A percentile compares a stretch with the other conserved stretches of the same genome.
Conservation (phyloP, 2,113 vertebrate genomes). For the Perca schrenkii region DNA sequence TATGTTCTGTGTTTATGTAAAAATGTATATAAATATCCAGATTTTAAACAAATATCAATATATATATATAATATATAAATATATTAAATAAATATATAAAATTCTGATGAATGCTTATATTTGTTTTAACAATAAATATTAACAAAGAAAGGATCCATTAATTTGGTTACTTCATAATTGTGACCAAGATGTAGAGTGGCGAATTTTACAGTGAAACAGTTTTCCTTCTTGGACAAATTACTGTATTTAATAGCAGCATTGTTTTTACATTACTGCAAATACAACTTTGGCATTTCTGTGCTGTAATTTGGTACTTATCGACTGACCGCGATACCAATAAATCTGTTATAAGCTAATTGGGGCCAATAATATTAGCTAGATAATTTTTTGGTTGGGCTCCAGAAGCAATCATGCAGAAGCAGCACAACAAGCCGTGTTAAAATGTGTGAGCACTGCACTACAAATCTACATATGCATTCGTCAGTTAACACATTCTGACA, state of each 20-base stretch:
- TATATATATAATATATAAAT: too few species aligned
- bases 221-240: not conserved
- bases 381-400: not conserved
- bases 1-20: too few species aligned
- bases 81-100: not conserved
- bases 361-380: not conserved
- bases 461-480: not conserved
- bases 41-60: not conserved
- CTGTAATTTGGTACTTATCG: not conserved
- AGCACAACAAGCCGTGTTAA: not conserved
- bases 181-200: too few species aligned
- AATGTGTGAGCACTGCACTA: not conserved
- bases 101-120: not conserved
- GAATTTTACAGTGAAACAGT: not conserved
- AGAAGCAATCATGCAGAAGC: not conserved
- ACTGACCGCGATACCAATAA: not conserved
- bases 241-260: not conserved
- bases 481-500: constrained; percentile 3
- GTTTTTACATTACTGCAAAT: not conserved
- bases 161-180: too few species aligned
- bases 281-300: not conserved
- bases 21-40: too few species aligned
- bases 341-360: not conserved
- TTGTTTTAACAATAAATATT: not conserved
- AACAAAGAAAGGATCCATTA: too few species aligned